A percentile compares a stretch with the other conserved stretches of the same genome.
Conservation (phyloP, 2,113 vertebrate genomes). For the Upupa epops region DNA sequence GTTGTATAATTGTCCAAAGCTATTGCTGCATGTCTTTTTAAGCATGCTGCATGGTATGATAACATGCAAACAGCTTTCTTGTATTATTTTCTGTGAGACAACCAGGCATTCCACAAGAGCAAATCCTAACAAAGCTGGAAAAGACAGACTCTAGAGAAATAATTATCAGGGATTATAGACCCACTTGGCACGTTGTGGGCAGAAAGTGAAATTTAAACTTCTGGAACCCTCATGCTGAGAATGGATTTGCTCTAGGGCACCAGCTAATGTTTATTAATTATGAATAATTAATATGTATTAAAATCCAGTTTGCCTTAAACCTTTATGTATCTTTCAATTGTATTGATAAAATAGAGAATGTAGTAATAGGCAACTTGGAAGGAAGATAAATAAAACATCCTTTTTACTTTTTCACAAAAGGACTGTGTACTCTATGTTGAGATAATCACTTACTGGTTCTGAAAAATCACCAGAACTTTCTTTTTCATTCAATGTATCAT, state of each 20-base stretch:
- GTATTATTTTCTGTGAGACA: not conserved
- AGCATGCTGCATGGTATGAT: not conserved
- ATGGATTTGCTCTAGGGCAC: not conserved
- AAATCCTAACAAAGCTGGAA: constrained; percentile 3
- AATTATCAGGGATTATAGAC: constrained; percentile 35
- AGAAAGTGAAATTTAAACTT: constrained; percentile 24
- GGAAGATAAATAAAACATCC: not conserved
- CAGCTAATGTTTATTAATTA: not conserved
- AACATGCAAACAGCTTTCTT: not conserved
- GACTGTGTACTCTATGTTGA: not conserved
- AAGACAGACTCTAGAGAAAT: constrained; percentile 8
- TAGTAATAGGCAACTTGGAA: not conserved
- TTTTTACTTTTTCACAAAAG: not conserved
- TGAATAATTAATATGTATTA: not conserved
- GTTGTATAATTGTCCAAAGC: not conserved
- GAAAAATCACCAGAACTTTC: not conserved
- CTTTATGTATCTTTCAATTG: not conserved
- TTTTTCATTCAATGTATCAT: not conserved
- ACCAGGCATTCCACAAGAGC: not conserved
- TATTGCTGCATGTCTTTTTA: not conserved
- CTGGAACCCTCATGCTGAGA: not conserved
- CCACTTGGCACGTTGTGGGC: not conserved
- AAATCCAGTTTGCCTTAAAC: not conserved
- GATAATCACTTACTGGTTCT: rapidly evolving
- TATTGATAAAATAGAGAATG: not conserved